phyloP scores from a whole-genome alignment of 30 jellyfish, hydroid and myxozoan genomes.

The Pseudorhiza aurosa region DNA sequence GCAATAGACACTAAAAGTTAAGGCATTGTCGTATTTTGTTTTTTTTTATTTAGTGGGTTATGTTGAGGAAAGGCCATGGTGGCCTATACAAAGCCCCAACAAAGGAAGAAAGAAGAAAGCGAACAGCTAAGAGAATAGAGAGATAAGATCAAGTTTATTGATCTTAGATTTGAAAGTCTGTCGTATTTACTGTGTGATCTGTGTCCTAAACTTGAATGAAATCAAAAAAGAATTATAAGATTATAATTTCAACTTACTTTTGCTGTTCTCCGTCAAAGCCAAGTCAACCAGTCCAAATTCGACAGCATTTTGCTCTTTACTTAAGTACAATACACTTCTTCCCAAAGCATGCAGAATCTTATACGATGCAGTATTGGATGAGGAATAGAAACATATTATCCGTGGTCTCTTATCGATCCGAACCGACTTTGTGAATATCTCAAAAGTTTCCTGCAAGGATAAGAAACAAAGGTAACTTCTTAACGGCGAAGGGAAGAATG shows the following conservation, averaged over 20 bases:
- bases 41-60: too few species aligned
- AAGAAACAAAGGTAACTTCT: background rate
- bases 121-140: too few species aligned
- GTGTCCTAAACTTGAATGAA: too few species aligned
- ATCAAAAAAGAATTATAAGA: too few species aligned
- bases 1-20: too few species aligned
- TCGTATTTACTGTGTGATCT: too few species aligned
- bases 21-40: too few species aligned
- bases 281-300: constrained; percentile 40
- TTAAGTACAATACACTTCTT: constrained; percentile 17
- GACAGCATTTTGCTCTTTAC: background rate
- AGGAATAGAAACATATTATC: constrained; percentile 42
- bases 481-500: background rate
- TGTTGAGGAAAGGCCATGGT: too few species aligned
- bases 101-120: too few species aligned
- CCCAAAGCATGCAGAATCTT: constrained; percentile 37
- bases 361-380: constrained; percentile 50
- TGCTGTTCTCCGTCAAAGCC: constrained; percentile 18
- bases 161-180: too few species aligned
- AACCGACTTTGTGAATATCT: background rate
- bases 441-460: constrained; percentile 39
- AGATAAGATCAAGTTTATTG: too few species aligned
- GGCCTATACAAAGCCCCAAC: too few species aligned
- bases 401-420: constrained; percentile 1
- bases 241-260: constrained; percentile 12